A percentile compares a stretch with the other conserved stretches of the same genome.
Evolutionary conservation across 2,888 invertebrate species (phyloP).

Genomic region (Drosophila tripunctata): DNA sequence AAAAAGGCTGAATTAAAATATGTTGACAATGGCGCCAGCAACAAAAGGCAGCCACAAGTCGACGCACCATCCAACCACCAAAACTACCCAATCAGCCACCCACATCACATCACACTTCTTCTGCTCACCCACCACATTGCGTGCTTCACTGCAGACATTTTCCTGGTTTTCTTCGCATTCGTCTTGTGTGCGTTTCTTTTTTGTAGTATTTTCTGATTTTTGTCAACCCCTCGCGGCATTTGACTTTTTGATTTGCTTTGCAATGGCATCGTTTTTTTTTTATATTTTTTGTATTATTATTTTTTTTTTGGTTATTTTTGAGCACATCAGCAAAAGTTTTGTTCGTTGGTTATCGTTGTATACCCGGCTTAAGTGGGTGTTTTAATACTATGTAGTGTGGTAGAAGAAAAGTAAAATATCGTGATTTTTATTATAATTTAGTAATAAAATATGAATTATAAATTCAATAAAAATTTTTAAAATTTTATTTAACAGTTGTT

Average conservation of each 20-base stretch:
- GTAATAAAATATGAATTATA: too few species aligned
- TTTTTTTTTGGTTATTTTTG: slow-evolving; percentile 44
- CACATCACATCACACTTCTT: slow-evolving; percentile 1
- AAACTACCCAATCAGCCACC: not conserved
- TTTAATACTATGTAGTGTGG: not conserved
- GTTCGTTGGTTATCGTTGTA: slow-evolving; percentile 36
- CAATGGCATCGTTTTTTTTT: slow-evolving; percentile 31
- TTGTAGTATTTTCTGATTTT: not conserved
- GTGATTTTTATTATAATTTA: too few species aligned
- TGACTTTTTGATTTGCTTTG: slow-evolving; percentile 70
- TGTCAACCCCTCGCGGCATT: slow-evolving; percentile 72
- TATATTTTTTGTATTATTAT: not conserved
- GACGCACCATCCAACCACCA: not conserved
- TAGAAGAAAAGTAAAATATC: not conserved
- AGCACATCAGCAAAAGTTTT: slow-evolving; percentile 68
- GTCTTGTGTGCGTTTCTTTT: too few species aligned
- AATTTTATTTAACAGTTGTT: too few species aligned
- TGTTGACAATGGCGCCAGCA: slow-evolving; percentile 78
- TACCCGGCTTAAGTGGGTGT: not conserved
- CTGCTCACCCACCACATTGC: slow-evolving; percentile 2
- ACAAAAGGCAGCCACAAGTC: slow-evolving; percentile 51
- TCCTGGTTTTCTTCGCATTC: slow-evolving; percentile 13
- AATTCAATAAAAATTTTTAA: too few species aligned
- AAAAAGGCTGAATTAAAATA: slow-evolving; percentile 63
- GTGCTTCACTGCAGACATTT: slow-evolving; percentile 23